phyloP scores from a whole-genome alignment of 1,140 invertebrate genomes.

The Pseudomyrmex cubaensis region DNA sequence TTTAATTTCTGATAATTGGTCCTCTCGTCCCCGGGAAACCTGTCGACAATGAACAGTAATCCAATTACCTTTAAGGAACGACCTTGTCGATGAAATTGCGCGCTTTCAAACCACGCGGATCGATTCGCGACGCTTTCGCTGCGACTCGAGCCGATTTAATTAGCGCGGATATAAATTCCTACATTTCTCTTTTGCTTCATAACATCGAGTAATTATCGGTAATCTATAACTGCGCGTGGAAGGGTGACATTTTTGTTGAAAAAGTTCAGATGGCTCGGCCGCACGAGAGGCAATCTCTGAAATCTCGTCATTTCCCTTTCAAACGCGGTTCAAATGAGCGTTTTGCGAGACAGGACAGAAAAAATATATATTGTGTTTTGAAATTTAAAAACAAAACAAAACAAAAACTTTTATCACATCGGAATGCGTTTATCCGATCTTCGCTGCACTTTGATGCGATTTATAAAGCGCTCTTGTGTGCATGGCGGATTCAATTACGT shows the following conservation, averaged over 20 bases:
- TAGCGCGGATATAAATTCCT: slow-evolving; percentile 14
- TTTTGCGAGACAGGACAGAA: background rate
- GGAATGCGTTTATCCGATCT: slow-evolving; percentile 36
- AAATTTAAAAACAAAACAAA: background rate
- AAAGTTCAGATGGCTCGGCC: too few species aligned
- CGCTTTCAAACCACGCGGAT: slow-evolving; percentile 7
- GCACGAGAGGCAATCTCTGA: too few species aligned
- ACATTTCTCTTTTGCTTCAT: slow-evolving; percentile 2
- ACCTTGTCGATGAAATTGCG: slow-evolving; percentile 32
- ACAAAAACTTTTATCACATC: background rate
- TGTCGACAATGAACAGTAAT: slow-evolving; percentile 41
- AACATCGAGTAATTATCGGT: slow-evolving; percentile 15
- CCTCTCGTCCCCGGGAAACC: slow-evolving; percentile 39
- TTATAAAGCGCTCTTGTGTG: slow-evolving; percentile 16
- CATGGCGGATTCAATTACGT: slow-evolving; percentile 24
- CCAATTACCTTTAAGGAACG: slow-evolving; percentile 42
- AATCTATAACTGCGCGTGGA: background rate
- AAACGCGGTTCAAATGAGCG: too few species aligned
- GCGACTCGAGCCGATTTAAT: slow-evolving; percentile 29
- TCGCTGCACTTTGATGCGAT: slow-evolving; percentile 16
- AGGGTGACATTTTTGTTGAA: background rate
- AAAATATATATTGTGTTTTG: background rate
- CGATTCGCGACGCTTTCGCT: slow-evolving; percentile 11
- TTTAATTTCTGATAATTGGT: slow-evolving; percentile 67
- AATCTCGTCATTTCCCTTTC: too few species aligned